These are phyloP conservation scores for Spodoptera littoralis DNA, from an alignment of 2,888 invertebrate species.

Conservation along the genomic window DNA sequence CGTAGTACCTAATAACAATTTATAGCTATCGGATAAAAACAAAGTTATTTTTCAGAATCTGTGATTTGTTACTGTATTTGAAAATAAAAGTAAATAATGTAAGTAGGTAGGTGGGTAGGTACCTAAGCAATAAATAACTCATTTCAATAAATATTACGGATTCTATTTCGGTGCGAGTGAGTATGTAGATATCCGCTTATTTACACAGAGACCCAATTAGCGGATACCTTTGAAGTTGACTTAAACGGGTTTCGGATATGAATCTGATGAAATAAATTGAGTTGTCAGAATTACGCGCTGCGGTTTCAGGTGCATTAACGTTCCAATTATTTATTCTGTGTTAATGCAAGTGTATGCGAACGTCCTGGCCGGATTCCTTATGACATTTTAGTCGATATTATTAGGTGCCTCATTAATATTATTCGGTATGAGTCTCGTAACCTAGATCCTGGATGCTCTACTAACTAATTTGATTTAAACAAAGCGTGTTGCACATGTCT, in stretches of 20 bases:
- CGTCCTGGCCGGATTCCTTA: constrained; percentile 42
- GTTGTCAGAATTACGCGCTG: constrained; percentile 73
- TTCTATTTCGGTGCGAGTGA: constrained; percentile 54
- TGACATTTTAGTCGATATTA: constrained; percentile 27
- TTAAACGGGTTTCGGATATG: constrained; percentile 80
- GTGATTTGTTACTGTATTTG: constrained; percentile 10
- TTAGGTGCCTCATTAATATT: constrained; percentile 43
- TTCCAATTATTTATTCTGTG: constrained; percentile 71
- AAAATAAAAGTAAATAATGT: constrained; percentile 10
- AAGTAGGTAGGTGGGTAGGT: not conserved
- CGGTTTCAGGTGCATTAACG: constrained; percentile 74
- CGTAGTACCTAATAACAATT: constrained; percentile 33
- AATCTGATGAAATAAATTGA: constrained; percentile 83
- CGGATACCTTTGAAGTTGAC: constrained; percentile 81
- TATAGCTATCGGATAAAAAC: constrained; percentile 21
- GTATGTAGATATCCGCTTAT: constrained; percentile 59
- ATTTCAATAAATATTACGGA: constrained; percentile 35
- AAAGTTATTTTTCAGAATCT: constrained; percentile 35
- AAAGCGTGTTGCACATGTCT: too few relatives aligned
- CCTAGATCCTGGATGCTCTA: constrained; percentile 28
- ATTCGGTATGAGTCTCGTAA: constrained; percentile 13
- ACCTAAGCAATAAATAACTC: constrained; percentile 8
- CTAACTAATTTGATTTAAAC: too few relatives aligned
- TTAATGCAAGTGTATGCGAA: constrained; percentile 51
- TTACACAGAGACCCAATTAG: constrained; percentile 75